Conservation (phyloP, 2,888 invertebrate genomes). For the Harpalus rufipes region DNA sequence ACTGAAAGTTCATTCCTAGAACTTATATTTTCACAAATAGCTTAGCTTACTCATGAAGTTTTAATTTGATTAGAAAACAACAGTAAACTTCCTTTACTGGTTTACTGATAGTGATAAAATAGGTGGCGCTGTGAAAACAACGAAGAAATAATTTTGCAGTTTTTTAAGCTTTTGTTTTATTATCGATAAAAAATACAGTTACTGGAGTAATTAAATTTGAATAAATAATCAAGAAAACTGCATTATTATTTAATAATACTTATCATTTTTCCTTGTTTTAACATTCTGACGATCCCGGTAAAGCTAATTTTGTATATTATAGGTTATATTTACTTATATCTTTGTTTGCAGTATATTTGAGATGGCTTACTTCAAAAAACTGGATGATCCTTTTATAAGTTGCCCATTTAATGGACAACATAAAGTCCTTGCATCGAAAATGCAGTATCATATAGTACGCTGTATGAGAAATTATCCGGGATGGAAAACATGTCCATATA, state of each 20-base stretch:
- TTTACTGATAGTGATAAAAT: background rate
- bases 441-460: constrained; percentile 74
- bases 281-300: background rate
- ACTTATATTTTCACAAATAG: too few relatives aligned
- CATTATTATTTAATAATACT: too few relatives aligned
- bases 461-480: constrained; percentile 74
- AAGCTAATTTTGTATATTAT: background rate
- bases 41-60: background rate
- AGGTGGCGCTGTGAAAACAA: background rate
- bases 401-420: constrained; percentile 75
- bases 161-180: too few relatives aligned
- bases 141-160: too few relatives aligned
- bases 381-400: constrained; percentile 68
- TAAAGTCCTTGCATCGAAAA: constrained; percentile 70
- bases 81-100: too few relatives aligned
- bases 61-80: background rate
- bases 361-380: constrained; percentile 47
- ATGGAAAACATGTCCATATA: constrained; percentile 73
- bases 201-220: background rate
- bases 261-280: too few relatives aligned
- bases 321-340: constrained; percentile 8
- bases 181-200: too few relatives aligned
- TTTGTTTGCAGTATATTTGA: background rate
- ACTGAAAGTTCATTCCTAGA: too few relatives aligned
- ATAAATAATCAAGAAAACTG: too few relatives aligned